Evolutionary conservation across 92 coral and sea anemone genomes (phyloP).

Genomic region (Ricordea florida): DNA sequence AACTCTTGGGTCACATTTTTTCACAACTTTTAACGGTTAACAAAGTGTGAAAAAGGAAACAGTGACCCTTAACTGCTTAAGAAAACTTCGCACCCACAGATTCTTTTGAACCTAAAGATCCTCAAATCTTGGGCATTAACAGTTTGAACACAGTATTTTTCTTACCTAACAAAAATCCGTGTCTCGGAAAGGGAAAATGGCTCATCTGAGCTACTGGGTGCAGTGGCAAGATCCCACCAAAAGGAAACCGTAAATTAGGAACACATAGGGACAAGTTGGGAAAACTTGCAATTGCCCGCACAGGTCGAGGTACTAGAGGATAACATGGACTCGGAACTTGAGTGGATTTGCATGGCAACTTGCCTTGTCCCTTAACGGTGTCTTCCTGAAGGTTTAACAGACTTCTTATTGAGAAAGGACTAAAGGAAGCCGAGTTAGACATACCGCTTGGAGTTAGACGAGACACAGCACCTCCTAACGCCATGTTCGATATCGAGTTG

Average conservation of each 20-base stretch:
- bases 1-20: background rate
- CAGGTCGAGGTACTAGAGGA: background rate
- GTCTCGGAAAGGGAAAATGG: background rate
- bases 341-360: background rate
- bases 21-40: background rate
- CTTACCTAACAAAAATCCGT: background rate
- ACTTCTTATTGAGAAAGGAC: background rate
- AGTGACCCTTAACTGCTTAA: no score
- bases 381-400: background rate
- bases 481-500: no score
- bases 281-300: background rate
- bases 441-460: no score
- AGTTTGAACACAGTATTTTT: background rate
- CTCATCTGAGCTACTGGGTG: background rate
- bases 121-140: no score
- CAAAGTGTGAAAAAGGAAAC: background rate
- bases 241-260: background rate
- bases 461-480: background rate
- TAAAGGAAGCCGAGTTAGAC: background rate
- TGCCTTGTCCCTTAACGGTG: background rate
- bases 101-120: no score
- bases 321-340: background rate
- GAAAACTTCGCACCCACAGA: no score
- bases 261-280: background rate
- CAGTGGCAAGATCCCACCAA: background rate